Percentiles rank a stretch among this genome's conserved stretches.
Evolutionary conservation across 2,797 vertebrate species (phyloP).

Genomic region (Onychomys leucogaster): DNA sequence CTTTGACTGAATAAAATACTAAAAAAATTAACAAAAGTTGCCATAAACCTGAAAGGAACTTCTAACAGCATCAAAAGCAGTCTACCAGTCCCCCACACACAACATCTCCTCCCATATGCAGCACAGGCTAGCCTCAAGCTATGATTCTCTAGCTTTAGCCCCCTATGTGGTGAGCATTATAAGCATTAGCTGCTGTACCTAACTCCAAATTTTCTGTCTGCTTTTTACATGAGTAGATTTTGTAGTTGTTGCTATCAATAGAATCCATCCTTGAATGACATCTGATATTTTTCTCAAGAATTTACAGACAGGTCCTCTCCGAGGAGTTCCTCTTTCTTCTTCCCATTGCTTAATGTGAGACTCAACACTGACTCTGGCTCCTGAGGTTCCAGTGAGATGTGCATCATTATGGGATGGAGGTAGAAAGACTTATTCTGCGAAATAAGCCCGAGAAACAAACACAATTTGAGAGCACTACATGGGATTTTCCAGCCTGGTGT

Average conservation of each 20-base stretch:
- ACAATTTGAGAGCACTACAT: not conserved
- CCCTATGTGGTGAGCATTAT: not conserved
- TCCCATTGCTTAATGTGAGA: not conserved
- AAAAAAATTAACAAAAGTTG: conserved; percentile 32
- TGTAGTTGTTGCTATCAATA: not conserved
- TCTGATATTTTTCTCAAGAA: conserved; percentile 12
- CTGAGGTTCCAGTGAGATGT: not conserved
- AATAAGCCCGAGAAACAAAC: not conserved
- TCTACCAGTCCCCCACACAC: not conserved
- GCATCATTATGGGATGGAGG: not conserved
- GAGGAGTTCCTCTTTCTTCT: not conserved
- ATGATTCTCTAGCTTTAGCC: not conserved
- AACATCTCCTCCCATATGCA: not conserved
- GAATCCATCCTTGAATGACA: not conserved
- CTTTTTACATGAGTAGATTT: not conserved
- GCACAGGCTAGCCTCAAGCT: not conserved
- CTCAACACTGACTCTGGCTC: not conserved
- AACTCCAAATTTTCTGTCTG: not conserved
- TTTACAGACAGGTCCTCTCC: not conserved
- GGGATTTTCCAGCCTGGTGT: not conserved
- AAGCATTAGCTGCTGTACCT: not conserved
- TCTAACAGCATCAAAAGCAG: not conserved
- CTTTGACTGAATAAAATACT: conserved; percentile 20
- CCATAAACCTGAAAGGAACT: not conserved
- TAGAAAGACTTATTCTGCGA: not conserved